phyloP scores from a whole-genome alignment of 2,113 vertebrate species.

The Saccopteryx leptura region DNA sequence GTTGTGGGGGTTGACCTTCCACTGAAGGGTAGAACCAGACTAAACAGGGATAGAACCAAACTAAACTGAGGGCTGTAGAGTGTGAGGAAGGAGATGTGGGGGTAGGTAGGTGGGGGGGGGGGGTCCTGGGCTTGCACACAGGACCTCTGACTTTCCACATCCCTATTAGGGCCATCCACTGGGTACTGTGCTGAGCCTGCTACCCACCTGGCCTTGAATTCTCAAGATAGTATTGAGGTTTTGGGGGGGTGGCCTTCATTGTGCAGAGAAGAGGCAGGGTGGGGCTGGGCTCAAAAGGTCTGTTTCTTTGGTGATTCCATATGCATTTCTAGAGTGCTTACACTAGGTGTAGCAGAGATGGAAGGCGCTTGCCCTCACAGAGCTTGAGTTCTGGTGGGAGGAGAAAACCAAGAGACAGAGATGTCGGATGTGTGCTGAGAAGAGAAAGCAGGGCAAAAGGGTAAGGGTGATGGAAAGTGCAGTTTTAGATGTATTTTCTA shows the following conservation, averaged over 20 bases:
- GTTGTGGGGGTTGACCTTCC: background rate
- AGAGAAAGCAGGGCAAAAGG: background rate
- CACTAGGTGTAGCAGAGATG: background rate
- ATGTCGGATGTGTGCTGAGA: background rate
- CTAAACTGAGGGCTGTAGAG: background rate
- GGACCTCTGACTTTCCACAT: background rate
- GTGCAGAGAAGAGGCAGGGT: background rate
- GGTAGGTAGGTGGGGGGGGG: background rate
- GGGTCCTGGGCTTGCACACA: background rate
- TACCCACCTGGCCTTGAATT: background rate
- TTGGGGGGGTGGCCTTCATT: background rate
- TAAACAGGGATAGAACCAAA: background rate
- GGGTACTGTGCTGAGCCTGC: background rate
- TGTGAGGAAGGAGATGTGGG: background rate
- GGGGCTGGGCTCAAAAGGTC: background rate
- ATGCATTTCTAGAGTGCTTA: background rate
- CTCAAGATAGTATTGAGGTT: background rate
- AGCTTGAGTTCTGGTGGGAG: background rate
- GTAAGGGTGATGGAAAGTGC: background rate
- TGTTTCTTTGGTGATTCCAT: background rate
- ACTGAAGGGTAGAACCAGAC: background rate
- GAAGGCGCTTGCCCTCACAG: background rate
- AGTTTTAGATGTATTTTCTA: background rate
- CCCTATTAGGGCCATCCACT: background rate
- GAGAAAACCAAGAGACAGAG: conserved; percentile 21